Conservation (phyloP, 1,140 invertebrate genomes). For the Neuroterus valhalla region DNA sequence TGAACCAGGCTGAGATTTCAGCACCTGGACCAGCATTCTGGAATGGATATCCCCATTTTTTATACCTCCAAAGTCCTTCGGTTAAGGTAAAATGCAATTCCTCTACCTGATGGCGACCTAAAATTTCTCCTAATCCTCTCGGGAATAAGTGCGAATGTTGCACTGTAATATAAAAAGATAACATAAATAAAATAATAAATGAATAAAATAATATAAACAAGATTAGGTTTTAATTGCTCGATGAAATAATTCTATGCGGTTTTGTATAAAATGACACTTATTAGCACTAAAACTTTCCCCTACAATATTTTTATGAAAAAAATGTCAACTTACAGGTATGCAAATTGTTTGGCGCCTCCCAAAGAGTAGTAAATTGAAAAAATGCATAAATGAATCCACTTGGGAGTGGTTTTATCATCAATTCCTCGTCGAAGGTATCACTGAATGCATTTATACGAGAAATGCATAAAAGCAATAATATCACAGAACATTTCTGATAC, state of each 20-base stretch:
- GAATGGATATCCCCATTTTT: slow-evolving; percentile 94
- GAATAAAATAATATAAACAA: no score
- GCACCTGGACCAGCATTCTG: slow-evolving; percentile 92
- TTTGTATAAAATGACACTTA: no score
- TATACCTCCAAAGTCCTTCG: slow-evolving; percentile 93
- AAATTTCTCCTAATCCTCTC: slow-evolving; percentile 91
- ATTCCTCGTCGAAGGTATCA: slow-evolving; percentile 87
- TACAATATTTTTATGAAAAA: slow-evolving; percentile 24
- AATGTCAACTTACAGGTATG: slow-evolving; percentile 77
- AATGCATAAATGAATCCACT: slow-evolving; percentile 88
- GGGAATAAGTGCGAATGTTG: slow-evolving; percentile 93
- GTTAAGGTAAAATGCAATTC: slow-evolving; percentile 95
- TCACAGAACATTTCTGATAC: slow-evolving; percentile 9
- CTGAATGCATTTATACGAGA: slow-evolving; percentile 53
- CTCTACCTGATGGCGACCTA: slow-evolving; percentile 87
- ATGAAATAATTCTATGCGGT: no score
- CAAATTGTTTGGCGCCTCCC: slow-evolving; percentile 77
- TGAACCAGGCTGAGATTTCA: slow-evolving; percentile 95
- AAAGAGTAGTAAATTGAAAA: slow-evolving; percentile 90
- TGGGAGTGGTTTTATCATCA: slow-evolving; percentile 85
- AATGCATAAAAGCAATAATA: slow-evolving; percentile 45
- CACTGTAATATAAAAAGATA: slow-evolving; percentile 77
- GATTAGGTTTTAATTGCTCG: no score
- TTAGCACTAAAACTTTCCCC: no score
- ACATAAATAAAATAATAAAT: no score